These are phyloP conservation scores for Cossypha niveicapilla DNA, from an alignment of 2,797 vertebrate genomes.

Conservation along the genomic window DNA sequence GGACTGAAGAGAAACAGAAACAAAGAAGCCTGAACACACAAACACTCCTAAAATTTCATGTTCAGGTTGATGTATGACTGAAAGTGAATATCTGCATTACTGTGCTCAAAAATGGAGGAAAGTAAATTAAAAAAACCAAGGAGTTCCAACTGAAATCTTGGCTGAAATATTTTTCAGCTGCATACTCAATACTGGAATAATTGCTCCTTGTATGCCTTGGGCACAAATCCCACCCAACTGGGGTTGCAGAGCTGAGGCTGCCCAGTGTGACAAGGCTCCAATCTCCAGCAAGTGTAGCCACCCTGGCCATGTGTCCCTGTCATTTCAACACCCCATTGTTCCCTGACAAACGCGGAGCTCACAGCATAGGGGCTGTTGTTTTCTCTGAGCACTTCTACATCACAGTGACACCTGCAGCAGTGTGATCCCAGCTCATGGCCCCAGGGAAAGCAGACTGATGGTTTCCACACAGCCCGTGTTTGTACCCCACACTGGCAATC, in stretches of 20 bases:
- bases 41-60: background rate
- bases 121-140: background rate
- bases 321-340: background rate
- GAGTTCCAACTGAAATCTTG: background rate
- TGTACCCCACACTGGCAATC: background rate
- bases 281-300: background rate
- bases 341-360: background rate
- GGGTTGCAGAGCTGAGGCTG: background rate
- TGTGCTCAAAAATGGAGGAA: background rate
- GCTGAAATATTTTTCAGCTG: background rate
- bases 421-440: background rate
- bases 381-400: fast-evolving
- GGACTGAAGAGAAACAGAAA: background rate
- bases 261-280: background rate
- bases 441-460: fast-evolving
- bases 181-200: background rate
- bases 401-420: fast-evolving
- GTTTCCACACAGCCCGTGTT: background rate
- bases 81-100: background rate
- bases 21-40: background rate
- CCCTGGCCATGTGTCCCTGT: fast-evolving
- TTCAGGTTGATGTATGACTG: background rate
- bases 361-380: fast-evolving
- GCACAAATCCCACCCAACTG: background rate
- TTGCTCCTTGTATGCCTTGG: fast-evolving